Evolutionary conservation across 2,113 vertebrate genomes (phyloP).

Genomic region (Sarotherodon lohbergeri): DNA sequence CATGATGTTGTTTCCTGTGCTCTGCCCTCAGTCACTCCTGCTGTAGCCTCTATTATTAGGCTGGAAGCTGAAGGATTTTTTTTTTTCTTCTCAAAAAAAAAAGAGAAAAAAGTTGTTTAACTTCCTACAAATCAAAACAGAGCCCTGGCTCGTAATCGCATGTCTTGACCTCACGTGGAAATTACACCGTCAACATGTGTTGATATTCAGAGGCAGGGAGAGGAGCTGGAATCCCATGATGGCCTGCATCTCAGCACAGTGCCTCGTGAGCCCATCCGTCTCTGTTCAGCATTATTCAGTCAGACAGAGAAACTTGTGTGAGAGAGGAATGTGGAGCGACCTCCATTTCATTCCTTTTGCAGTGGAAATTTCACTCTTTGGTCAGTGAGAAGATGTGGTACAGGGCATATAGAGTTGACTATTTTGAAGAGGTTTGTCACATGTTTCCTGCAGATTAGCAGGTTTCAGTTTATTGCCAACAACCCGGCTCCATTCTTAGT

Average conservation of each 20-base stretch:
- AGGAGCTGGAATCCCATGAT: background rate
- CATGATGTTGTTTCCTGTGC: conserved; percentile 31
- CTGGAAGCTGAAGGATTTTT: background rate
- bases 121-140: background rate
- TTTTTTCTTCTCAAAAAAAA: background rate
- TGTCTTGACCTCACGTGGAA: conserved; percentile 47
- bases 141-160: background rate
- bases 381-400: background rate
- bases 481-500: background rate
- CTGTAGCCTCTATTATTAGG: background rate
- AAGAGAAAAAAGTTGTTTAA: background rate
- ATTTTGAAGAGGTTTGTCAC: background rate
- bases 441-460: background rate
- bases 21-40: background rate
- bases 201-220: background rate
- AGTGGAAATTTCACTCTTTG: background rate
- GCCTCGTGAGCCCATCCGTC: background rate
- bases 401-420: background rate
- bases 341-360: background rate
- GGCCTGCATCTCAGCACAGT: background rate
- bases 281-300: conserved; percentile 26
- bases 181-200: conserved; percentile 29
- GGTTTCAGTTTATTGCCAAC: background rate
- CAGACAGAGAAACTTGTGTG: conserved; percentile 15
- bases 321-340: background rate